Conservation (phyloP, 2,797 vertebrate genomes). For the Helicolenus hilgendorfi region DNA sequence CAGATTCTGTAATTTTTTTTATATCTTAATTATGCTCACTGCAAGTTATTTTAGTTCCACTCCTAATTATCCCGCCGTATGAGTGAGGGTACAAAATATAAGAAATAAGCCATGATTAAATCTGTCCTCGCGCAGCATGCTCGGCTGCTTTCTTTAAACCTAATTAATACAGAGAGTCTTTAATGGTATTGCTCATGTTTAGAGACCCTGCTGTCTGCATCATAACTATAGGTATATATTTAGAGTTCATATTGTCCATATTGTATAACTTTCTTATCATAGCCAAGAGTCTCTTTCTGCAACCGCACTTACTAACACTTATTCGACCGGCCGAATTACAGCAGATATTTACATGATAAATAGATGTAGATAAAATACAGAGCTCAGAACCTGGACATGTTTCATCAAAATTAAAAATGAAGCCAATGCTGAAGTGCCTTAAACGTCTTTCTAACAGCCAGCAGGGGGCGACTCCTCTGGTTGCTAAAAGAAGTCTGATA, state of each 20-base stretch:
- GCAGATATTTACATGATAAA: not conserved
- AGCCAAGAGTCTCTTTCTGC: not conserved
- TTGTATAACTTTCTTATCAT: not conserved
- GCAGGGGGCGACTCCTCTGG: too few species aligned
- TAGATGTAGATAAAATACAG: not conserved
- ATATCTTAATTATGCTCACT: conserved; percentile 20
- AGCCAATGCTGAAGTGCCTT: too few species aligned
- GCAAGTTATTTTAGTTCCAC: not conserved
- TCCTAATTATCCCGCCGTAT: conserved; percentile 4
- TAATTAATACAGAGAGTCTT: conserved; percentile 2
- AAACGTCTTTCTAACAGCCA: too few species aligned
- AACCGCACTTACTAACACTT: not conserved
- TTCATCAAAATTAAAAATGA: not conserved
- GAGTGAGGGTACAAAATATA: not conserved
- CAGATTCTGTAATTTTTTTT: not conserved
- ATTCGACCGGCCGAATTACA: not conserved
- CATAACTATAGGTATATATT: not conserved
- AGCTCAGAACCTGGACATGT: too few species aligned
- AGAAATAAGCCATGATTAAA: conserved; percentile 14
- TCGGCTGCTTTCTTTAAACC: conserved; percentile 1
- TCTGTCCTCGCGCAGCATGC: not conserved
- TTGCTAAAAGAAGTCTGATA: too few species aligned
- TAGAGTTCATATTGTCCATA: not conserved
- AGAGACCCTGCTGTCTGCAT: not conserved
- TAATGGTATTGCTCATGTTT: not conserved